These are phyloP conservation scores for Dusona sp. DNA, from an alignment of 2,888 invertebrate genomes.

Conservation along the genomic window DNA sequence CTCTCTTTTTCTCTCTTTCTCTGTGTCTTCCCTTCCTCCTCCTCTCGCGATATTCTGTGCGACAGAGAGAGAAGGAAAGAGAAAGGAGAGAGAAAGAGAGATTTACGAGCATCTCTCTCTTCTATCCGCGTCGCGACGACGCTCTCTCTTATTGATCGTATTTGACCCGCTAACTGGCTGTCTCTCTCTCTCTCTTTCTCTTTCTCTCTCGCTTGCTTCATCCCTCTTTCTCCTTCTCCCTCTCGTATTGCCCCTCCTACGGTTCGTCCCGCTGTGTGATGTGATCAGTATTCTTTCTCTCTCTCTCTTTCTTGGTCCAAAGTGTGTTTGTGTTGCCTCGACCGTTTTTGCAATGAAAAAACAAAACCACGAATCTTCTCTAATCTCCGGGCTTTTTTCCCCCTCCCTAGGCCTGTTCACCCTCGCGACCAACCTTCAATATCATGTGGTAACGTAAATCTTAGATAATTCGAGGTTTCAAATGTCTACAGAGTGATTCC, in stretches of 20 bases:
- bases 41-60: neutral
- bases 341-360: slow-evolving; percentile 32
- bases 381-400: slow-evolving; percentile 62
- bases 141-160: slow-evolving; percentile 81
- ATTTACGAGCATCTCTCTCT: slow-evolving; percentile 35
- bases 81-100: slow-evolving; percentile 32
- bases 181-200: slow-evolving; percentile 52
- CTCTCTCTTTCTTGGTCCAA: slow-evolving; percentile 26
- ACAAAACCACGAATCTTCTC: slow-evolving; percentile 28
- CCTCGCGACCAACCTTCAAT: neutral
- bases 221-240: slow-evolving; percentile 33
- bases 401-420: slow-evolving; percentile 55
- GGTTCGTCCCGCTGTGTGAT: slow-evolving; percentile 18
- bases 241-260: slow-evolving; percentile 5
- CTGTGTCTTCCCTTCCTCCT: slow-evolving; percentile 15
- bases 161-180: slow-evolving; percentile 80
- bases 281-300: slow-evolving; percentile 47
- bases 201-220: neutral
- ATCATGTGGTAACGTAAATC: slow-evolving; percentile 41
- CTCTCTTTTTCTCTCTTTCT: slow-evolving; percentile 30
- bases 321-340: slow-evolving; percentile 62
- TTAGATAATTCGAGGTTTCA: slow-evolving; percentile 34
- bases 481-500: slow-evolving; percentile 25
- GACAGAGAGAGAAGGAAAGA: slow-evolving; percentile 15
- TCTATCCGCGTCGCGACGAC: slow-evolving; percentile 66